Evolutionary conservation across 2,888 invertebrate species (phyloP).

Genomic region (Hyalella azteca): DNA sequence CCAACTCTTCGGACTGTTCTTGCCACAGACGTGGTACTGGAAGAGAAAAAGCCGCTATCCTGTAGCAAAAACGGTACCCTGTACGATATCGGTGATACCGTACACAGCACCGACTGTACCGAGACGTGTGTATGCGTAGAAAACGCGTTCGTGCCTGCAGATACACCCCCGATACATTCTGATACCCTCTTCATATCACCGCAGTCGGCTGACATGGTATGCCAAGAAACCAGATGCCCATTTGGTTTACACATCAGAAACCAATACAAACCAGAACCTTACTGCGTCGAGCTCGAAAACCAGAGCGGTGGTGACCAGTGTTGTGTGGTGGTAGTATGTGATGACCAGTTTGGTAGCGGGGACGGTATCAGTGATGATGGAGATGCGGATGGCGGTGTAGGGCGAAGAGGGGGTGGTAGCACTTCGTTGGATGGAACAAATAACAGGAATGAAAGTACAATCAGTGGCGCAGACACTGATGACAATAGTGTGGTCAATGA

Average conservation of each 20-base stretch:
- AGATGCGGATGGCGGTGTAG: not conserved
- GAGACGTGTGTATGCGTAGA: conserved; percentile 24
- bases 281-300: conserved; percentile 1
- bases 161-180: not conserved
- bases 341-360: not conserved
- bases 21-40: not conserved
- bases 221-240: not conserved
- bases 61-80: not conserved
- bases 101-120: conserved; percentile 6
- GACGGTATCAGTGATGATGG: not conserved
- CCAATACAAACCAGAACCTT: not conserved
- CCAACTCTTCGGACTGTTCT: not conserved
- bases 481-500: too few species aligned
- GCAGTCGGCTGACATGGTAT: not conserved
- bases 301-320: conserved; percentile 5
- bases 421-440: too few species aligned
- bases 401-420: not conserved
- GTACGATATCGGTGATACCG: not conserved
- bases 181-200: not conserved
- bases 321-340: conserved; percentile 31
- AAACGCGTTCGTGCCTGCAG: not conserved
- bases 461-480: too few species aligned
- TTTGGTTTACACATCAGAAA: not conserved
- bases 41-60: not conserved
- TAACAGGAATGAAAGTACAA: too few species aligned